Evolutionary conservation across 2,113 vertebrate species (phyloP), one percentile per base, ranked within the genome.

Genomic region (Paradoxurus hermaphroditus): DNA sequence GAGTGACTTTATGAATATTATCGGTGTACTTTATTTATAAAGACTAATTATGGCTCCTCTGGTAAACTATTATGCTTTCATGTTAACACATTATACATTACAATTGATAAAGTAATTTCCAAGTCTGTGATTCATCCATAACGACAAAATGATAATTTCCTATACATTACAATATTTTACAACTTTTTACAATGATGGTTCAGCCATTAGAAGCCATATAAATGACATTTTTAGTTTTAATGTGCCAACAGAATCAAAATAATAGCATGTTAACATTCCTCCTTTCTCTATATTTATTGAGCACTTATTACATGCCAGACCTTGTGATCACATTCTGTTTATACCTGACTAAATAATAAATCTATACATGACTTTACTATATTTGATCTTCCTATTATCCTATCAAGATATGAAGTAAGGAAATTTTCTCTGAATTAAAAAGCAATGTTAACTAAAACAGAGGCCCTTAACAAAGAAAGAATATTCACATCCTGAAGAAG

Each of bases 201-300:
- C 21, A 21, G 34, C 25, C 44, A 41, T 72, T 63, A 62, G 91
- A 92, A 83, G 39, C 67, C 91, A 81, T 2, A 56, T 68, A 15
- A 14, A 68, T 44, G 36, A 34, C 63, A 56, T 59, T 29, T 90
- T 93, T 63, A 88, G 90, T 59, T 94, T 79, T 78, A 78, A 70
- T 46, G 4, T 97, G 56, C 92, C 27, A 78, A 94, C 65, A 56
- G 9, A 83, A 70, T 73, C 4, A 90, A 97, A 97, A 86, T 90
- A 82, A 86, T 4, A 36, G 2, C 67, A 83, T 82, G 2, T 36
- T 65, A 75, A 25, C 87, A 93, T n/a, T 96, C 23, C 39, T 83
- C 39, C 53, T 89, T 89, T 87, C 27, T 36, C 5, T n/a, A 86
- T 1, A 70, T 79, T 91, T 87, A 72, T 29, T 62, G 25, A 96